phyloP scores from a whole-genome alignment of 2,888 invertebrate species.

The Drosophila neoperkinsi region DNA sequence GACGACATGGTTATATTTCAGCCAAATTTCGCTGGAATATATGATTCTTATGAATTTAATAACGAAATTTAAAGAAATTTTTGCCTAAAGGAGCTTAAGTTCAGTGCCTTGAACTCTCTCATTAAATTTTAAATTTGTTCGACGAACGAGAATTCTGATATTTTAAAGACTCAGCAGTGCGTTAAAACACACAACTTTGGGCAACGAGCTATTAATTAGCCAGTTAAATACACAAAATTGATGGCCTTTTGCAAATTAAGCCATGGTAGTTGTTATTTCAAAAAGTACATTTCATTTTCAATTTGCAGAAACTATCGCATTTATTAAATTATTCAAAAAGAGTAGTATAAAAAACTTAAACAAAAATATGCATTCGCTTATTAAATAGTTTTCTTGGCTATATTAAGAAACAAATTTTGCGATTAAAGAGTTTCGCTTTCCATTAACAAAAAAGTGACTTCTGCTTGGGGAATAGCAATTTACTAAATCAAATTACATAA shows the following conservation, averaged over 20 bases:
- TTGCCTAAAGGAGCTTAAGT: neutral
- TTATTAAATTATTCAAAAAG: slow-evolving; percentile 67
- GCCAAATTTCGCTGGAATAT: neutral
- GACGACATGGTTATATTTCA: neutral
- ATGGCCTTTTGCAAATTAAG: too few species aligned
- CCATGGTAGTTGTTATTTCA: neutral
- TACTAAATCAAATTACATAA: slow-evolving; percentile 20
- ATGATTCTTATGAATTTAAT: neutral
- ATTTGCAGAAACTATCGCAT: slow-evolving; percentile 57
- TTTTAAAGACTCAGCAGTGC: neutral
- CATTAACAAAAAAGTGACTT: slow-evolving; percentile 33
- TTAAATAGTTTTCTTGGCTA: slow-evolving; percentile 24
- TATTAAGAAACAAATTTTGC: slow-evolving; percentile 30
- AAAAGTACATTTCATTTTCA: slow-evolving; percentile 33
- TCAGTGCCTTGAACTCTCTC: too few species aligned
- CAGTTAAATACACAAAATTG: neutral
- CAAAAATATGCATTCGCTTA: slow-evolving; percentile 35
- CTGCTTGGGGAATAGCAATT: slow-evolving; percentile 21
- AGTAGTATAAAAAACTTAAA: slow-evolving; percentile 69
- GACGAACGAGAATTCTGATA: neutral
- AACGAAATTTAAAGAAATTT: neutral
- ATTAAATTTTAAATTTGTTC: neutral
- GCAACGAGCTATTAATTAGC: neutral
- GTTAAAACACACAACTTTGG: neutral
- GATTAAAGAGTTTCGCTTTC: slow-evolving; percentile 40